Conservation (phyloP, 2,113 vertebrate genomes). For the Chlamydotis undulata region DNA sequence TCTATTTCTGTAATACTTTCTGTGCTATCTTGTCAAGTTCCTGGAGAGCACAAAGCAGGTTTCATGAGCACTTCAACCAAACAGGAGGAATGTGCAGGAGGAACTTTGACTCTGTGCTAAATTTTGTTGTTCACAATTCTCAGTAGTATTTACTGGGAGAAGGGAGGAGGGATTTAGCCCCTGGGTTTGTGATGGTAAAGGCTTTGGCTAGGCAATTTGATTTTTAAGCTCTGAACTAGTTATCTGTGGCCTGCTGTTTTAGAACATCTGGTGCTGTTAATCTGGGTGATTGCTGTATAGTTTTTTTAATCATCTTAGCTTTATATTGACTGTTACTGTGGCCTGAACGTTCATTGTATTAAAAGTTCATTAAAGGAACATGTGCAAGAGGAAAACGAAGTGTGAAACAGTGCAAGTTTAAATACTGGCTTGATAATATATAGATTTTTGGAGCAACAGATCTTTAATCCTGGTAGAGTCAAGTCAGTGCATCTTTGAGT, state of each 20-base stretch:
- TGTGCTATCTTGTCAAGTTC: background rate
- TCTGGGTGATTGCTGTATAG: conserved; percentile 43
- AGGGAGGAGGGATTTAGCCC: background rate
- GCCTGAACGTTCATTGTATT: background rate
- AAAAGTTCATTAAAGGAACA: background rate
- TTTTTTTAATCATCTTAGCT: conserved; percentile 40
- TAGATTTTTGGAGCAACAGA: background rate
- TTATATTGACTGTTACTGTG: conserved; percentile 23
- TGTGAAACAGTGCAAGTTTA: background rate
- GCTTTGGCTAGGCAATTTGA: conserved; percentile 43
- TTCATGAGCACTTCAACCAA: background rate
- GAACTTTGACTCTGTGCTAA: background rate
- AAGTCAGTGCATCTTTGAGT: background rate
- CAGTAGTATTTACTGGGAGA: background rate
- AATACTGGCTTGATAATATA: background rate
- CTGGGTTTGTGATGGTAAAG: conserved; percentile 1
- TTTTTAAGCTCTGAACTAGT: conserved; percentile 59
- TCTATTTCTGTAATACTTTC: background rate
- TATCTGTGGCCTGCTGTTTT: conserved; percentile 13
- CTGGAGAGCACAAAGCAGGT: background rate
- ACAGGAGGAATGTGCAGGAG: background rate
- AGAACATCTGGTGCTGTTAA: conserved; percentile 53
- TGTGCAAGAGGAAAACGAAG: background rate
- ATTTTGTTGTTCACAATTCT: background rate
- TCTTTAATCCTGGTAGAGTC: background rate